Base-by-base conservation (phyloP, 2,888 invertebrate species). In the Actias luna region DNA sequence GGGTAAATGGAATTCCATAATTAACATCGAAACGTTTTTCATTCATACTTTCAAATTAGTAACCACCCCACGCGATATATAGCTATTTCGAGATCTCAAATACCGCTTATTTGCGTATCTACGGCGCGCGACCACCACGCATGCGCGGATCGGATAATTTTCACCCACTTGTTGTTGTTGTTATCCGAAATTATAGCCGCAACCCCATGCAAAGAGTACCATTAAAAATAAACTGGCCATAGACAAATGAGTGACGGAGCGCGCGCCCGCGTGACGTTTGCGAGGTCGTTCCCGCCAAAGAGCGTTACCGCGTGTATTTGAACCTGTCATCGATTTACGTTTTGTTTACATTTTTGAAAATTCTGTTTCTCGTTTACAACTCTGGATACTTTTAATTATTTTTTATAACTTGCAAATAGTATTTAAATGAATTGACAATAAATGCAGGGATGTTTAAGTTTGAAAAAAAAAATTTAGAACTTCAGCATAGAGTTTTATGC, bases 91-190 rank as follows among this genome's bases (percentile, higher is more conserved):
- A 82, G 67, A 70, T 67, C 71, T 72, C 71, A 74, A 80, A 78
- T 77, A 77, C 71, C 74, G 75, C 80, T 81, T 84, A 85, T 87
- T 88, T 86, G 84, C 84, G 82, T 82, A 80, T 77, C 78, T 79
- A 82, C 71, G 59, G 70, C 66, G 67, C 78, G 82, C 82, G 89
- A 85, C 88, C 89, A 89, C 89, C 89, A 88, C 91, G 92, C 92
- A 90, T 92, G 92, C 91, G 89, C 88, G 85, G 82, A 80, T 84
- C 78, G 71, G 76, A 82, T 88, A 92, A 88, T 90, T 50, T 73
- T 79, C 80, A 81, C 73, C 78, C 83, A 88, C 89, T 89, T 87
- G 88, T 83, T 85, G 84, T 84, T 85, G 89, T 89, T 87, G 88
- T 83, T 85, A 85, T 84, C 85, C 88, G 76, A 88, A 91, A 89